Evolutionary conservation across 2,888 invertebrate species (phyloP).

Genomic region (Actias luna): DNA sequence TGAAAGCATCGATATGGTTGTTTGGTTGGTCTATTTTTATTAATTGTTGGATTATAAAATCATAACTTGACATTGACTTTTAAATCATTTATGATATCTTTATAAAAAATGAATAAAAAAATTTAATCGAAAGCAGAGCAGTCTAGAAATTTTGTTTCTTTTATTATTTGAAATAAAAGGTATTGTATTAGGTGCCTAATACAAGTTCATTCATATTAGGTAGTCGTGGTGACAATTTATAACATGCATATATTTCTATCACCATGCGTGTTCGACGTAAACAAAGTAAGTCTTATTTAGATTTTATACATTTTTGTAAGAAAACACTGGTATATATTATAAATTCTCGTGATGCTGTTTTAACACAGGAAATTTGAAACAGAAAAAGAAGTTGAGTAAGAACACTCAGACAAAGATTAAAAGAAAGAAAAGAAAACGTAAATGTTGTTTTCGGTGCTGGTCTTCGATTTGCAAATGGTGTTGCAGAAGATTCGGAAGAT

Average conservation of each 20-base stretch:
- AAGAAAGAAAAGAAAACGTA: conserved; percentile 27
- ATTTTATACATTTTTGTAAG: neutral
- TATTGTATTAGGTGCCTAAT: too few relatives aligned
- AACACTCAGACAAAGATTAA: conserved; percentile 23
- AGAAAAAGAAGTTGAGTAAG: conserved; percentile 16
- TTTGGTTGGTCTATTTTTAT: too few relatives aligned
- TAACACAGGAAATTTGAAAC: conserved; percentile 28
- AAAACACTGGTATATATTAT: neutral
- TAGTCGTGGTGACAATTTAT: neutral
- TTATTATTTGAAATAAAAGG: neutral
- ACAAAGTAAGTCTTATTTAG: conserved; percentile 32
- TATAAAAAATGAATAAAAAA: neutral
- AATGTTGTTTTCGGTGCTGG: conserved; percentile 28
- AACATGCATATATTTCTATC: neutral
- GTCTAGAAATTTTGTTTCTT: neutral
- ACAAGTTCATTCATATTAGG: neutral
- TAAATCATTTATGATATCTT: neutral
- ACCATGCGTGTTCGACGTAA: conserved; percentile 30
- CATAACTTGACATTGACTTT: neutral
- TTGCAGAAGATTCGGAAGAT: conserved; percentile 34
- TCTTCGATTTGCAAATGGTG: conserved; percentile 34
- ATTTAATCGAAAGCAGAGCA: neutral
- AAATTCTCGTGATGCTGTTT: conserved; percentile 17
- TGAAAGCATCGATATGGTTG: too few relatives aligned
- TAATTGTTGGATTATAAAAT: too few relatives aligned